Percentiles rank a stretch among this genome's conserved stretches.
Evolutionary conservation across 2,113 vertebrate species (phyloP).

Genomic region (Melierax canorus): DNA sequence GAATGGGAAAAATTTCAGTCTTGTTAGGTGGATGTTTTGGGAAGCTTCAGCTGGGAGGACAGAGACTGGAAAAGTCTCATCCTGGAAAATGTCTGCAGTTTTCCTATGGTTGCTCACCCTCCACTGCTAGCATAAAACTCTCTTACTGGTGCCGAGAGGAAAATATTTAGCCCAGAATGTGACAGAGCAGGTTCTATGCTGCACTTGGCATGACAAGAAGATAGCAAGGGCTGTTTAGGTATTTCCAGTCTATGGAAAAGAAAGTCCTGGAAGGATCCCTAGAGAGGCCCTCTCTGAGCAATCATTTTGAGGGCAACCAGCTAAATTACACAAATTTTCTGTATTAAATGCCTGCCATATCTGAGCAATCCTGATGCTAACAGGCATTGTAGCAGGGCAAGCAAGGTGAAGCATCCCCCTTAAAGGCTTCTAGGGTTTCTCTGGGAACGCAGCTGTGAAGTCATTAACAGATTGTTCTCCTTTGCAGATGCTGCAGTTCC

Average conservation of each 20-base stretch:
- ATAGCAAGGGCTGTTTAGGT: background rate
- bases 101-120: background rate
- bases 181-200: background rate
- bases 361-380: background rate
- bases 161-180: background rate
- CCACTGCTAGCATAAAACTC: background rate
- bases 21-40: background rate
- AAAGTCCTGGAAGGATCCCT: background rate
- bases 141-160: background rate
- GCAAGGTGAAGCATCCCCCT: background rate
- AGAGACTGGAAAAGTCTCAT: background rate
- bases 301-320: background rate
- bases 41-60: background rate
- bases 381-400: background rate
- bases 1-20: background rate
- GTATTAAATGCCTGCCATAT: background rate
- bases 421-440: background rate
- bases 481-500: too few relatives aligned
- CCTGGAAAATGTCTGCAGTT: background rate
- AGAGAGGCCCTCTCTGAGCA: background rate
- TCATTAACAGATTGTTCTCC: too few relatives aligned
- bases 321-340: background rate
- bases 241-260: background rate
- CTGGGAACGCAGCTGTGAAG: too few relatives aligned
- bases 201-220: background rate